Percentiles rank a stretch among this genome's conserved stretches.
phyloP scores from a whole-genome alignment of 2,113 vertebrate genomes.

The Halichoeres trimaculatus region DNA sequence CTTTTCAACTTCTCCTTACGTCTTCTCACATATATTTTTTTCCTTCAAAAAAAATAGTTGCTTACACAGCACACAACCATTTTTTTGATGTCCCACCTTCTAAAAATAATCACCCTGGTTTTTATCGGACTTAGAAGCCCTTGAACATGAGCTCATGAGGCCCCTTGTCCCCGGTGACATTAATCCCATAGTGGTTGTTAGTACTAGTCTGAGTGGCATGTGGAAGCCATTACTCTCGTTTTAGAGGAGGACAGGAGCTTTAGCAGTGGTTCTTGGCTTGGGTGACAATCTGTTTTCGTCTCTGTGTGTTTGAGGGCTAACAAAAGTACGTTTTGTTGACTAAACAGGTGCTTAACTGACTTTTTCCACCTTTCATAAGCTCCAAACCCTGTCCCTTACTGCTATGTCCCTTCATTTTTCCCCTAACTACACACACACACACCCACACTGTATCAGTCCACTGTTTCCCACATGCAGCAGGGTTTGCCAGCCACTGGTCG shows the following conservation, averaged over 20 bases:
- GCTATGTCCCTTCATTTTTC: conserved; percentile 3
- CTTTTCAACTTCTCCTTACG: conserved; percentile 54
- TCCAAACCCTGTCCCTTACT: conserved; percentile 12
- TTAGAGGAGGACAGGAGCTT: conserved; percentile 73
- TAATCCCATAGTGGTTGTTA: conserved; percentile 79
- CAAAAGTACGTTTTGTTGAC: conserved; percentile 33
- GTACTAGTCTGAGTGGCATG: conserved; percentile 79
- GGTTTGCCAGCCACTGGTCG: conserved; percentile 55
- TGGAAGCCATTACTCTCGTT: conserved; percentile 81
- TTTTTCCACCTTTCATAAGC: conserved; percentile 32
- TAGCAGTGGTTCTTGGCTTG: conserved; percentile 59
- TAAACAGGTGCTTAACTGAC: conserved; percentile 56
- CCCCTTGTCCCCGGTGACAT: conserved; percentile 74
- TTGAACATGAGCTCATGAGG: conserved; percentile 76
- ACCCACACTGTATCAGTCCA: conserved; percentile 41
- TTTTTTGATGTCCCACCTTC: conserved; percentile 58
- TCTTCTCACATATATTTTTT: conserved; percentile 40
- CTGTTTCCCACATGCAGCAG: conserved; percentile 46
- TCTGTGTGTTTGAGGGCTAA: conserved; percentile 45
- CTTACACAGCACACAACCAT: conserved; percentile 57
- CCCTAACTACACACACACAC: neutral
- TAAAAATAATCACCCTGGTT: conserved; percentile 73
- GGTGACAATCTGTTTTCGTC: conserved; percentile 56
- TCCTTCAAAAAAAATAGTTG: conserved; percentile 57
- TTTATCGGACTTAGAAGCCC: conserved; percentile 74